Evolutionary conservation across 2,888 invertebrate genomes (phyloP).

Genomic region (Hypena proboscidalis): DNA sequence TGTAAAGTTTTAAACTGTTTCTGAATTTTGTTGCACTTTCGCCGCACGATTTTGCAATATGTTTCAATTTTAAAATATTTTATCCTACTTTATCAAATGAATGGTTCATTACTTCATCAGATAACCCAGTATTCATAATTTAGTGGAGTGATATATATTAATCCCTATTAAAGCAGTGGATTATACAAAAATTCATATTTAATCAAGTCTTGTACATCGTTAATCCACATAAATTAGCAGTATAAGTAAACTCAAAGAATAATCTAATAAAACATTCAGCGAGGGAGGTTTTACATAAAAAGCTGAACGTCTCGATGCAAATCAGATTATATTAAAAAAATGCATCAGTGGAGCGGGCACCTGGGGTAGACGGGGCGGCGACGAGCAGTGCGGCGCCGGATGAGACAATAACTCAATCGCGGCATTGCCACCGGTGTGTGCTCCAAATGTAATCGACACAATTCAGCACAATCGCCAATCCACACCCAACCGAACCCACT

Average conservation of each 20-base stretch:
- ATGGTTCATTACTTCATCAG: too few relatives aligned
- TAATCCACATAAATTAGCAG: background rate
- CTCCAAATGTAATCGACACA: constrained; percentile 62
- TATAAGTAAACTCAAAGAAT: constrained; percentile 4
- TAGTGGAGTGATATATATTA: too few relatives aligned
- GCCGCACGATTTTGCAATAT: too few relatives aligned
- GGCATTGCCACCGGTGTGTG: constrained; percentile 42
- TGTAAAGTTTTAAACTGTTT: background rate
- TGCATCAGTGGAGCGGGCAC: constrained; percentile 52
- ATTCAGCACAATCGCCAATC: constrained; percentile 63
- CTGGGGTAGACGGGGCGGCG: constrained; percentile 49
- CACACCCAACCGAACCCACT: constrained; percentile 58
- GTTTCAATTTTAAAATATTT: too few relatives aligned
- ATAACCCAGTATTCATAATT: too few relatives aligned
- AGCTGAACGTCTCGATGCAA: constrained; percentile 23
- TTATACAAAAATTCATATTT: too few relatives aligned
- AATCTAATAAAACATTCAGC: constrained; percentile 21
- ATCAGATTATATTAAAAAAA: constrained; percentile 31
- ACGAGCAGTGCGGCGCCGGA: constrained; percentile 42
- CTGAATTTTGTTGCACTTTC: too few relatives aligned
- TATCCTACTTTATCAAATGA: too few relatives aligned
- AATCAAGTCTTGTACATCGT: too few relatives aligned
- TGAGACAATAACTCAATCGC: constrained; percentile 71
- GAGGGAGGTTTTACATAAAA: constrained; percentile 6
- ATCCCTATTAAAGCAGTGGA: too few relatives aligned